Percentiles rank a stretch among this genome's conserved stretches.
Evolutionary conservation across 2,888 invertebrate genomes (phyloP).

Genomic region (Molorchus minor): DNA sequence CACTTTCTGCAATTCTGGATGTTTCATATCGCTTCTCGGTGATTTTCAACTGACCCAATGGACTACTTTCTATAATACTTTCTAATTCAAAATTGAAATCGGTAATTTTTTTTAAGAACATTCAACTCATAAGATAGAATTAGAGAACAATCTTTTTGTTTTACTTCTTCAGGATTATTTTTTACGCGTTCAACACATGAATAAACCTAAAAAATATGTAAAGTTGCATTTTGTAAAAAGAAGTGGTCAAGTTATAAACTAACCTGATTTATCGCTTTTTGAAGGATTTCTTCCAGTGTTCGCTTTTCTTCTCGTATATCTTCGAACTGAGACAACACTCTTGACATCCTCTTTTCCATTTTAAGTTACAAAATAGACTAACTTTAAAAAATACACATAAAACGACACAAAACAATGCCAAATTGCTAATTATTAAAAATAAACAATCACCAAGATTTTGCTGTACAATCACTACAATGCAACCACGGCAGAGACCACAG

Average conservation of each 20-base stretch:
- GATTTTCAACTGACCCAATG: slow-evolving; percentile 6
- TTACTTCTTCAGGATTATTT: slow-evolving; percentile 11
- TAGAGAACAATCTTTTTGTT: slow-evolving; percentile 23
- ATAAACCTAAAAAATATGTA: slow-evolving; percentile 22
- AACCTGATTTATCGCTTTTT: slow-evolving; percentile 25
- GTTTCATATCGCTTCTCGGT: background rate
- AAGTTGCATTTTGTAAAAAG: background rate
- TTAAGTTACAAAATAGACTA: background rate
- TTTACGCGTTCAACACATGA: slow-evolving; percentile 20
- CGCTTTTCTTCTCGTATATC: slow-evolving; percentile 30
- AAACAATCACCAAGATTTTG: too few species aligned
- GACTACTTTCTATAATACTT: slow-evolving; percentile 23
- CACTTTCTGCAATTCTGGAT: background rate
- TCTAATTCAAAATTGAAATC: slow-evolving; percentile 36
- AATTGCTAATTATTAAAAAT: background rate
- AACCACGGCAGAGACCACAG: too few species aligned
- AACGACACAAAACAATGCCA: background rate
- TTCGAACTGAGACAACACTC: slow-evolving; percentile 24
- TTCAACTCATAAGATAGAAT: slow-evolving; percentile 32
- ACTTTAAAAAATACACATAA: background rate
- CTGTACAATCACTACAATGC: too few species aligned
- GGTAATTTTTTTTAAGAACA: slow-evolving; percentile 28
- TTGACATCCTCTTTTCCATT: slow-evolving; percentile 32
- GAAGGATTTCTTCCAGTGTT: slow-evolving; percentile 24
- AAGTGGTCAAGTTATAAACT: slow-evolving; percentile 1